Conservation (phyloP, 1,140 invertebrate genomes). For the Penaeus chinensis region DNA sequence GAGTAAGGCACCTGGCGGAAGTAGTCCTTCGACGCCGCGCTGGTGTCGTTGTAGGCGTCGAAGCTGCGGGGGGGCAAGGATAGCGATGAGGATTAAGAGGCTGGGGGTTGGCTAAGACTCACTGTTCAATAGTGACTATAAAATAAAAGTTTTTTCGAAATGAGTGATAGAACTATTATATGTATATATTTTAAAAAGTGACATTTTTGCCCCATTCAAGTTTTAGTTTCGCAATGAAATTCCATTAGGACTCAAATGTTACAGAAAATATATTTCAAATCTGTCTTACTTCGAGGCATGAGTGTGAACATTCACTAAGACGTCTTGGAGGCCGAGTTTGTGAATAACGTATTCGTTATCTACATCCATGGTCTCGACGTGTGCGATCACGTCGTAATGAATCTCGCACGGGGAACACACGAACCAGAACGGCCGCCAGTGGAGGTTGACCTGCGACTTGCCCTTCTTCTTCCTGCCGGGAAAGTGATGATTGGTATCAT, state of each 20-base stretch:
- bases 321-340: conserved; percentile 11
- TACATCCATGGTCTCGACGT: conserved; percentile 7
- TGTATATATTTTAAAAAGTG: neutral
- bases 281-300: conserved; percentile 18
- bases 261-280: neutral
- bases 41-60: conserved; percentile 32
- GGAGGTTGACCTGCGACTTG: neutral
- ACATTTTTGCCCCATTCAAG: neutral
- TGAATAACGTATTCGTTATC: conserved; percentile 35
- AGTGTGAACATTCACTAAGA: conserved; percentile 13
- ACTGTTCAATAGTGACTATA: neutral
- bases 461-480: neutral
- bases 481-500: neutral
- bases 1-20: conserved; percentile 16
- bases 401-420: conserved; percentile 21
- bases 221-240: too few relatives aligned
- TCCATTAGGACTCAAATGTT: neutral
- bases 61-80: neutral
- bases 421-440: conserved; percentile 31
- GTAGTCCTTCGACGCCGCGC: conserved; percentile 31
- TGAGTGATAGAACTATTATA: too few relatives aligned
- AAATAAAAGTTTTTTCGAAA: neutral
- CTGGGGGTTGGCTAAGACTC: neutral
- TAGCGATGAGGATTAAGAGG: neutral
- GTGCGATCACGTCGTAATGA: conserved; percentile 10